Base-by-base conservation (phyloP, 2,888 invertebrate genomes). In the Mamestra brassicae region DNA sequence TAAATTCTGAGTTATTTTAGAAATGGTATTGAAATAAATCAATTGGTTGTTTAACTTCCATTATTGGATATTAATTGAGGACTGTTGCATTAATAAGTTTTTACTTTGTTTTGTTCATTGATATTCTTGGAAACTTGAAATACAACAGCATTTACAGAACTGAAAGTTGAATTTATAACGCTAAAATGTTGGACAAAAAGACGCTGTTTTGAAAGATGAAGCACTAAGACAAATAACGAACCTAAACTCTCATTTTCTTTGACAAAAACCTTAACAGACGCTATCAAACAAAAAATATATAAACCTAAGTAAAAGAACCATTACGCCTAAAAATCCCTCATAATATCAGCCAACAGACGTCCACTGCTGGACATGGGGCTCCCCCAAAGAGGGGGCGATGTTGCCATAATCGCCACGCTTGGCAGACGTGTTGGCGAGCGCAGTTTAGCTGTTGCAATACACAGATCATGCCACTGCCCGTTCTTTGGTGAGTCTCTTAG, bases 11-110 rank as follows among this genome's bases (percentile, higher is more conserved):
- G 42, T 63, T 57, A 36, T 71, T 81, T 76, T 55, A 60, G 50
- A 26, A 61, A 63, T 80, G 38, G 45, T 26, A 26, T 80, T 80
- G 34, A 79, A 65, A 73, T 72, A 26, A 58, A 55, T 73, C 45
- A 38, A 38, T 64, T 34, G 57, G 13, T 70, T 58, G 11, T 60
- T 58, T 47, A 34, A 58, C 34, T 78, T 64, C 7, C 4, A 78
- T 47, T 71, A 71, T 38, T 55, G 11, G 7, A 7, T 55, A 47
- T 71, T 34, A 50, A 65, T 57, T 50, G 8, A 52, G 10, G 2
- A 5, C 4, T 36, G 3, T 76, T 50, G n/a, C 26, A 65, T 36
- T n/a, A 47, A 55, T 7, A 55, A 70, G 10, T 34, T 34, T 42
- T 7, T 3, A 55, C 55, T 50, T n/a, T 17, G 13, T 55, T 34